These are phyloP conservation scores for Morpho achilles DNA, from an alignment of 2,888 invertebrate genomes.

Conservation along the genomic window DNA sequence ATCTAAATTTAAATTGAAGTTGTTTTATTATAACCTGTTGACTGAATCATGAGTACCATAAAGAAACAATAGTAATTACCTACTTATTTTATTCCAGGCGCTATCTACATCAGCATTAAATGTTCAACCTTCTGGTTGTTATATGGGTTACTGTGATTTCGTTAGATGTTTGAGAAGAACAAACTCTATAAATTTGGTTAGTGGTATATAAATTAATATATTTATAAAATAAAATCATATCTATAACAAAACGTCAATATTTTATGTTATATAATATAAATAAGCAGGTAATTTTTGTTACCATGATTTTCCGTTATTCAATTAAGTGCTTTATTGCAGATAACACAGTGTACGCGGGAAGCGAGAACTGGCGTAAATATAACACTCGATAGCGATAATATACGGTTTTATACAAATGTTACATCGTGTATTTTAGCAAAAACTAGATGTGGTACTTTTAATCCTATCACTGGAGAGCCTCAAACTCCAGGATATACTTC, in stretches of 20 bases:
- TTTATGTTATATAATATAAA: too few species aligned
- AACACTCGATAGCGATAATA: slow-evolving; percentile 68
- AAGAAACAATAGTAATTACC: too few species aligned
- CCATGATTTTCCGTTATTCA: too few species aligned
- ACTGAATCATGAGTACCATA: too few species aligned
- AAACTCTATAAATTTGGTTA: slow-evolving; percentile 78
- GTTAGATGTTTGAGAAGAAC: slow-evolving; percentile 78
- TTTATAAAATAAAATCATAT: too few species aligned
- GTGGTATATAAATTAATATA: slow-evolving; percentile 12
- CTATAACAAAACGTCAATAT: too few species aligned
- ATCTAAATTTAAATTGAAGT: too few species aligned
- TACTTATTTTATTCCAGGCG: slow-evolving; percentile 37
- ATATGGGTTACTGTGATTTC: slow-evolving; percentile 81
- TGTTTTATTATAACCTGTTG: too few species aligned
- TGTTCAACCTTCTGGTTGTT: slow-evolving; percentile 72
- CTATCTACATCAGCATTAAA: slow-evolving; percentile 66
- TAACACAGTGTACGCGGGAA: slow-evolving; percentile 74
- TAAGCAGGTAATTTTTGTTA: too few species aligned
- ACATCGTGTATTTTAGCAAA: slow-evolving; percentile 83
- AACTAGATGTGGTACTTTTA: slow-evolving; percentile 79
- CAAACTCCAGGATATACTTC: slow-evolving; percentile 73
- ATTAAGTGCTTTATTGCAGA: slow-evolving; percentile 41
- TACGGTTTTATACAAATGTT: slow-evolving; percentile 80
- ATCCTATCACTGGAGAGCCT: slow-evolving; percentile 82
- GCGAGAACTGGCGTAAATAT: slow-evolving; percentile 71